These are phyloP conservation scores for Drosophila parthenogenetica DNA, from an alignment of 2,888 invertebrate species.

Conservation along the genomic window DNA sequence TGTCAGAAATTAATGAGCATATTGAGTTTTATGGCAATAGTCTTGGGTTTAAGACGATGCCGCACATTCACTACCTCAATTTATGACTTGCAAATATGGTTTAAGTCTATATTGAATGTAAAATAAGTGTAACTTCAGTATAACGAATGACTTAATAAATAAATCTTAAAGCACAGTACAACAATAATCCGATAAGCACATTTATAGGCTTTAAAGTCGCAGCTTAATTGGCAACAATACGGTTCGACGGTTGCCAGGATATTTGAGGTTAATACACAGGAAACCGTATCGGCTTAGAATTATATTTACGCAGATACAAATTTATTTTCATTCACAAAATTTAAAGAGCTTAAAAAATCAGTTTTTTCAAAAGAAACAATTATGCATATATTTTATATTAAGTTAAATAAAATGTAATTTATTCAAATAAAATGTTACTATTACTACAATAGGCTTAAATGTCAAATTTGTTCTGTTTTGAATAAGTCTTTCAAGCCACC, in stretches of 20 bases:
- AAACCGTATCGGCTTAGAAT: too few relatives aligned
- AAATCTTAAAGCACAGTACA: background rate
- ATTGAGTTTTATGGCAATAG: conserved; percentile 8
- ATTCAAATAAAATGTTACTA: too few relatives aligned
- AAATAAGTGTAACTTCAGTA: background rate
- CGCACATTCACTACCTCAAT: conserved; percentile 4
- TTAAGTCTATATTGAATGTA: conserved; percentile 6
- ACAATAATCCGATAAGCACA: background rate
- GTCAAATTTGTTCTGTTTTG: too few relatives aligned
- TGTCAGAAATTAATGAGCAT: conserved; percentile 35
- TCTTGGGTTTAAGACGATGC: conserved; percentile 4
- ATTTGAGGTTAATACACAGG: too few relatives aligned
- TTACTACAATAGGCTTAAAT: too few relatives aligned
- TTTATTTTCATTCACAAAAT: too few relatives aligned
- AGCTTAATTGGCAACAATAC: background rate
- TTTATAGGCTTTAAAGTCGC: background rate
- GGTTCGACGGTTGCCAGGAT: background rate
- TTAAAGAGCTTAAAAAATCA: too few relatives aligned
- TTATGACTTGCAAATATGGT: conserved; percentile 6
- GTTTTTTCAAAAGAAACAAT: too few relatives aligned
- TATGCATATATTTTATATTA: too few relatives aligned
- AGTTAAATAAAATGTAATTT: too few relatives aligned
- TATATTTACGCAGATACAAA: too few relatives aligned
- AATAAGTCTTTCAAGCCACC: too few relatives aligned
- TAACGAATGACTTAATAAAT: background rate